phyloP scores from a whole-genome alignment of 1,140 invertebrate species.

The Tetramorium parvispinum region DNA sequence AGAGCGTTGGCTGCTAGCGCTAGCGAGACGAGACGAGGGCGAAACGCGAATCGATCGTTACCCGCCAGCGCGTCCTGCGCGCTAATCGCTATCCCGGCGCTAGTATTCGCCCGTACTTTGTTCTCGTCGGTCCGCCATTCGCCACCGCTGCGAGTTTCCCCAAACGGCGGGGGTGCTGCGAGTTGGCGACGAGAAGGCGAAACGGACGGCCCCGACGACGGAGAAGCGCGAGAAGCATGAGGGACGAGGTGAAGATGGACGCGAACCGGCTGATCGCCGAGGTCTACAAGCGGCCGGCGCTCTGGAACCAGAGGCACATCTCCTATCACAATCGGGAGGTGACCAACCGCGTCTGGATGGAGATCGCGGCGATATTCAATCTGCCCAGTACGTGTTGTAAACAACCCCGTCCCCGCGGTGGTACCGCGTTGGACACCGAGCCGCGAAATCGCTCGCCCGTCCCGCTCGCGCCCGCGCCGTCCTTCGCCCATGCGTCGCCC shows the following conservation, averaged over 20 bases:
- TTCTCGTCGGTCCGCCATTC: constrained; percentile 66
- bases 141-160: not conserved
- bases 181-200: not conserved
- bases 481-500: constrained; percentile 47
- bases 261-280: constrained; percentile 83
- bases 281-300: constrained; percentile 83
- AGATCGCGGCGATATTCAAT: constrained; percentile 83
- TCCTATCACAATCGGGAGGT: constrained; percentile 84
- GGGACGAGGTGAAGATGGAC: constrained; percentile 83
- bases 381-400: constrained; percentile 79
- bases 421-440: not conserved
- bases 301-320: constrained; percentile 84
- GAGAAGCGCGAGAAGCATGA: constrained; percentile 69
- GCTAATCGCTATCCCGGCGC: constrained; percentile 83
- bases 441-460: not conserved
- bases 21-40: constrained; percentile 77
- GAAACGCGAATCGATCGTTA: constrained; percentile 83
- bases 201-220: not conserved
- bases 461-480: constrained; percentile 4
- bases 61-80: constrained; percentile 82
- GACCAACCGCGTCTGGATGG: constrained; percentile 84
- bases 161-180: not conserved
- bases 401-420: not conserved
- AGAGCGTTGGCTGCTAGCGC: constrained; percentile 76
- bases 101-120: constrained; percentile 81